A percentile compares a stretch with the other conserved stretches of the same genome.
Conservation (phyloP, 2,797 vertebrate species). For the Chaetodon trifasciatus region DNA sequence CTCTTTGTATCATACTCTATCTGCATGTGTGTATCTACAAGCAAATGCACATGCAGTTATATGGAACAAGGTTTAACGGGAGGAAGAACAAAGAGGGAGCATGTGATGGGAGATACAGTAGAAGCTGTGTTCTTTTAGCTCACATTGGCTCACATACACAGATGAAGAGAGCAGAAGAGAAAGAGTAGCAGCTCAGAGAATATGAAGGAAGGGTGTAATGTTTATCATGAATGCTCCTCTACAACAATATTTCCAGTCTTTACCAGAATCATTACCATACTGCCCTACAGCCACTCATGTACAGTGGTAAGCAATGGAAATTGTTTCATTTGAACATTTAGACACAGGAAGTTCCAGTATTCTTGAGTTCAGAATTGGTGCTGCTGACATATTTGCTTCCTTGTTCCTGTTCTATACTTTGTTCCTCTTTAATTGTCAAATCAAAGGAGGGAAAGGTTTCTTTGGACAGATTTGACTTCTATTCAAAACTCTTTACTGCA, state of each 20-base stretch:
- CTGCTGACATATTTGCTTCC: slow-evolving; percentile 42
- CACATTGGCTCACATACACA: slow-evolving; percentile 15
- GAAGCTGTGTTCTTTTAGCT: slow-evolving; percentile 23
- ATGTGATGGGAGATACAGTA: slow-evolving; percentile 24
- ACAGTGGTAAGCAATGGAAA: slow-evolving; percentile 45
- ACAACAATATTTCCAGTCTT: neutral
- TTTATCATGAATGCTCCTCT: neutral
- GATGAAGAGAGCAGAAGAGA: slow-evolving; percentile 20
- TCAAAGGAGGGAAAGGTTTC: neutral
- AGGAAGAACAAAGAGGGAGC: slow-evolving; percentile 52
- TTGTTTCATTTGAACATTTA: slow-evolving; percentile 44
- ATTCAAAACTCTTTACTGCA: neutral
- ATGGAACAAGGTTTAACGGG: slow-evolving; percentile 14
- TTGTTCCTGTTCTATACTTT: slow-evolving; percentile 28
- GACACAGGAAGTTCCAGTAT: slow-evolving; percentile 57
- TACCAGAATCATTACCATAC: neutral
- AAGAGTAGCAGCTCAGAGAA: slow-evolving; percentile 6
- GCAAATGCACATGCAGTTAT: slow-evolving; percentile 40
- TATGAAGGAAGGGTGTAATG: slow-evolving; percentile 12
- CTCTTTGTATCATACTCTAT: neutral
- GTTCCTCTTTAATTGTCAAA: slow-evolving; percentile 60
- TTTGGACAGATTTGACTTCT: neutral
- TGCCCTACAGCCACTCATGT: neutral
- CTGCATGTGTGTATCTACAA: slow-evolving; percentile 30
- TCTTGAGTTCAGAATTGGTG: slow-evolving; percentile 41